Evolutionary conservation across 2,797 vertebrate species (phyloP), one percentile per base, ranked within the genome.

Genomic region (Otus scops): DNA sequence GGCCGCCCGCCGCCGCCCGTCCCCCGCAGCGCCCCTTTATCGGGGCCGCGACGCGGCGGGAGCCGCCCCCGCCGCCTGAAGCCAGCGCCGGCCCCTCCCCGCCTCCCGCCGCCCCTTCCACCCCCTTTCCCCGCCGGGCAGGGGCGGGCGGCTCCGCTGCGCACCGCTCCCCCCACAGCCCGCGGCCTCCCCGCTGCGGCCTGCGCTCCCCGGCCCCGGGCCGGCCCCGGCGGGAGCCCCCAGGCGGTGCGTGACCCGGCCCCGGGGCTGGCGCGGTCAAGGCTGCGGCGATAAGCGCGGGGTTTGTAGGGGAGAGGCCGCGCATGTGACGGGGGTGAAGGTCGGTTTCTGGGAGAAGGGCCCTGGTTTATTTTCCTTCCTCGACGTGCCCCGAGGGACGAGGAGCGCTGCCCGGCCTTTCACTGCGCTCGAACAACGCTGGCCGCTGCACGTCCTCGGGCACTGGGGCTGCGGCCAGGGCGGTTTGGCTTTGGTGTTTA

Each of bases 401-500:
- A 4, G 17, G 34, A 4, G n/a, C 23, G 59, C 64, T 27, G 59
- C 18, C 21, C 19, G 30, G 23, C n/a, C 38, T 65, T 11, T 10
- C 18, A 7, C 48, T 28, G 75, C 50, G 11, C 1, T 19, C 19
- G 3, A 36, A 14, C 41, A 57, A 9, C 15, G 24, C 60, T n/a
- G 85, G 24, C 19, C 13, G 0, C 50, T 8, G 45, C 39, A 0
- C 6, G 24, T 7, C 81, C 23, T 39, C 12, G 3, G 48, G 56
- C 23, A 1, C 3, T 8, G 82, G 50, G 63, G 17, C 0, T 4
- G 68, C 8, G 3, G 3, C 36, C n/a, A 5, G 30, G 36, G 30
- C 15, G 4, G 50, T 10, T 48, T 26, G 69, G 61, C 56, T n/a
- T 6, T 13, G 2, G 14, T 32, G 74, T 60, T 47, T 1, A 11